These are phyloP conservation scores for Carollia perspicillata DNA, from an alignment of 2,113 vertebrate species.

Conservation along the genomic window DNA sequence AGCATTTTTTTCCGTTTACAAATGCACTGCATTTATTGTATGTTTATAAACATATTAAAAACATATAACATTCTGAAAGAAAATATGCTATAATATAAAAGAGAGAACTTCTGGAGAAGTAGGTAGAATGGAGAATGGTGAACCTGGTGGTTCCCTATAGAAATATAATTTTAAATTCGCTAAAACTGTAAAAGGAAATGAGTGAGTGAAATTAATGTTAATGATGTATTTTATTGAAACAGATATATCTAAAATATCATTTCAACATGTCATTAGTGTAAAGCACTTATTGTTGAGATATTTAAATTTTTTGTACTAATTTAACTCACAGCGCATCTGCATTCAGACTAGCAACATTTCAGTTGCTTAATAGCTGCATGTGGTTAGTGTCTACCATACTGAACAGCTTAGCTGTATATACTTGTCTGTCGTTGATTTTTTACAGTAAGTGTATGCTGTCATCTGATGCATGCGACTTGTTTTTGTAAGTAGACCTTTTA, in stretches of 20 bases:
- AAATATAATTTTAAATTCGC: slow-evolving; percentile 18
- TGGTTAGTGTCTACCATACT: neutral
- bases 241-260: neutral
- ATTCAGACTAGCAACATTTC: neutral
- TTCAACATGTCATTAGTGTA: neutral
- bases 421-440: neutral
- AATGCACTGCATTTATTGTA: neutral
- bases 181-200: slow-evolving; percentile 9
- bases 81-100: slow-evolving; percentile 14
- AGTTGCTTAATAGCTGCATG: neutral
- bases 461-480: neutral
- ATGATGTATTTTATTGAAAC: neutral
- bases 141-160: neutral
- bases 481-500: slow-evolving; percentile 19
- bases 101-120: neutral
- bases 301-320: neutral
- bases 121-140: neutral
- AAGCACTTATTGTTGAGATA: neutral
- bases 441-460: neutral
- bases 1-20: neutral
- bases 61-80: neutral
- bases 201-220: neutral
- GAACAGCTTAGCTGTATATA: neutral
- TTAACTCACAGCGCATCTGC: neutral
- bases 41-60: slow-evolving; percentile 46